Conservation (phyloP, 2,888 invertebrate species). For the Patella depressa region DNA sequence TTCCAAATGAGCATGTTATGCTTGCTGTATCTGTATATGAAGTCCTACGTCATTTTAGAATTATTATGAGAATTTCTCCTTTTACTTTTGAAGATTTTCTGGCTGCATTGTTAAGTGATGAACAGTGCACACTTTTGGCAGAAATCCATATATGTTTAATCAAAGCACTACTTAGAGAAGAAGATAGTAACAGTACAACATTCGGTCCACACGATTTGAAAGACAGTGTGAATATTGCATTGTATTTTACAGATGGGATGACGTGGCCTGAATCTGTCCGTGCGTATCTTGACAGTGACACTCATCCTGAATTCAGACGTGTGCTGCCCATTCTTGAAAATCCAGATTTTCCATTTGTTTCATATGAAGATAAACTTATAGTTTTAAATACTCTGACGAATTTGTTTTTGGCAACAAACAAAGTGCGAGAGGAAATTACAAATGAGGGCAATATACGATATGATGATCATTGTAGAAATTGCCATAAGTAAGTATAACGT, state of each 20-base stretch:
- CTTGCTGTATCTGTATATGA: conserved; percentile 93
- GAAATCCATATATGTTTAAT: conserved; percentile 95
- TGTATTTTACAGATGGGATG: conserved; percentile 93
- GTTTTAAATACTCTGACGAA: conserved; percentile 90
- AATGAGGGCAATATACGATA: conserved; percentile 83
- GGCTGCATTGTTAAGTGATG: conserved; percentile 90
- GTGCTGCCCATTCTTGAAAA: conserved; percentile 60
- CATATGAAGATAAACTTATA: conserved; percentile 64
- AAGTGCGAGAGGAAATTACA: conserved; percentile 91
- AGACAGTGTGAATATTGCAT: conserved; percentile 93
- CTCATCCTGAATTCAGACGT: conserved; percentile 72
- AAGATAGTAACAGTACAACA: conserved; percentile 77
- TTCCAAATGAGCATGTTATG: conserved; percentile 84
- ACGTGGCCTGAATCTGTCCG: conserved; percentile 96
- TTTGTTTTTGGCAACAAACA: conserved; percentile 92
- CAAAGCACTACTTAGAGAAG: conserved; percentile 78
- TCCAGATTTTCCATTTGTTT: conserved; percentile 64
- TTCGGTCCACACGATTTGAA: conserved; percentile 97
- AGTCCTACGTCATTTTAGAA: conserved; percentile 90
- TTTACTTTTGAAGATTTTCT: conserved; percentile 97
- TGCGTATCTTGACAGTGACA: conserved; percentile 89
- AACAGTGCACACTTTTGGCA: conserved; percentile 90
- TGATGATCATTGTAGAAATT: conserved; percentile 72
- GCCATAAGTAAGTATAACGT: conserved; percentile 64
- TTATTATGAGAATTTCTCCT: conserved; percentile 89